Conservation (phyloP, 2,888 invertebrate genomes). For the Nowickia ferox region DNA sequence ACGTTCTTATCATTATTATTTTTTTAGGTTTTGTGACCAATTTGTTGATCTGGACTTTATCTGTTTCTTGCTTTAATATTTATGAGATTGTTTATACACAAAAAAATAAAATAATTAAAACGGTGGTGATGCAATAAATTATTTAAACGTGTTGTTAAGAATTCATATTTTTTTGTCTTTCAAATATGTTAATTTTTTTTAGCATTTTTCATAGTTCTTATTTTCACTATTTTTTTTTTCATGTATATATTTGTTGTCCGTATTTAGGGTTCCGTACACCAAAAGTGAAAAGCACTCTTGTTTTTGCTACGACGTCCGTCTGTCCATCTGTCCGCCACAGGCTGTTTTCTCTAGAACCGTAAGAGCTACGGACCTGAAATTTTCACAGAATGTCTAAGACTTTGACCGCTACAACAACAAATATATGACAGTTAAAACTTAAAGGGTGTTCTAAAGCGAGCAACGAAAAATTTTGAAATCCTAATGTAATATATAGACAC, state of each 20-base stretch:
- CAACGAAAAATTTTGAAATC: too few species aligned
- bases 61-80: not conserved
- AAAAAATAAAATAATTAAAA: not conserved
- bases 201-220: not conserved
- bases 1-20: constrained; percentile 25
- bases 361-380: not conserved
- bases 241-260: too few species aligned
- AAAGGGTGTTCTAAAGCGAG: too few species aligned
- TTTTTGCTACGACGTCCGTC: too few species aligned
- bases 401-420: not conserved
- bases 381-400: not conserved
- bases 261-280: too few species aligned
- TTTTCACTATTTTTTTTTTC: too few species aligned
- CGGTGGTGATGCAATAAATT: not conserved
- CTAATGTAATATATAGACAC: too few species aligned
- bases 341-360: too few species aligned
- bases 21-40: constrained; percentile 21
- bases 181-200: not conserved
- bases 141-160: constrained; percentile 12
- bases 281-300: too few species aligned
- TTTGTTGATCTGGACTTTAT: constrained; percentile 42
- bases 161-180: constrained; percentile 1
- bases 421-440: too few species aligned
- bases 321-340: too few species aligned
- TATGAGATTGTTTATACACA: not conserved